Conservation (phyloP, 2,888 invertebrate genomes). For the Crematogaster levior region DNA sequence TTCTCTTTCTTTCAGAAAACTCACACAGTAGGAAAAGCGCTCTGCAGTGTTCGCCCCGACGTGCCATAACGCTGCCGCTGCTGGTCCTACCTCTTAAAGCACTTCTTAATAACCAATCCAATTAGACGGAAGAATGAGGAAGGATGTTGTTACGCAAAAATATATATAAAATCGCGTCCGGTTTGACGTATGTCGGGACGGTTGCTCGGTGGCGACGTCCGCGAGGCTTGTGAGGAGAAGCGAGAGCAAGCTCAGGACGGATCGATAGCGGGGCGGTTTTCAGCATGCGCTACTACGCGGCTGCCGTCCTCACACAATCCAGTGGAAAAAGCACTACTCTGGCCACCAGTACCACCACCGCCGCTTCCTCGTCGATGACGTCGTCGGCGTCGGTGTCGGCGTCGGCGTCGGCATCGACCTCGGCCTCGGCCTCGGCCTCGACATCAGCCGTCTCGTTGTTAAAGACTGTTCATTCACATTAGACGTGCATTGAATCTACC, state of each 20-base stretch:
- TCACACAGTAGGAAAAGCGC: slow-evolving; percentile 80
- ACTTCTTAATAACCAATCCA: not conserved
- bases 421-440: slow-evolving; percentile 50
- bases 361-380: slow-evolving; percentile 49
- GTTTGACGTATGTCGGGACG: slow-evolving; percentile 62
- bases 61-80: slow-evolving; percentile 72
- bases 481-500: not conserved
- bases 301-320: slow-evolving; percentile 28
- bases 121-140: not conserved
- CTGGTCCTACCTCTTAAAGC: not conserved
- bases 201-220: slow-evolving; percentile 77
- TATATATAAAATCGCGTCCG: slow-evolving; percentile 56
- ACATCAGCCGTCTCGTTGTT: not conserved
- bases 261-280: slow-evolving; percentile 79
- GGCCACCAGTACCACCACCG: slow-evolving; percentile 22
- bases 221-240: slow-evolving; percentile 78
- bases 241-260: slow-evolving; percentile 71
- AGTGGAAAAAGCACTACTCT: slow-evolving; percentile 36
- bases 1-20: slow-evolving; percentile 57
- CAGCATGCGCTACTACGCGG: slow-evolving; percentile 80
- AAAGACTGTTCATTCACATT: slow-evolving; percentile 31
- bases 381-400: slow-evolving; percentile 39
- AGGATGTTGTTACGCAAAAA: slow-evolving; percentile 16
- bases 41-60: slow-evolving; percentile 68
- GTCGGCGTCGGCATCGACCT: slow-evolving; percentile 36